Conservation (phyloP, 1,140 invertebrate species). For the Bombus confusus region DNA sequence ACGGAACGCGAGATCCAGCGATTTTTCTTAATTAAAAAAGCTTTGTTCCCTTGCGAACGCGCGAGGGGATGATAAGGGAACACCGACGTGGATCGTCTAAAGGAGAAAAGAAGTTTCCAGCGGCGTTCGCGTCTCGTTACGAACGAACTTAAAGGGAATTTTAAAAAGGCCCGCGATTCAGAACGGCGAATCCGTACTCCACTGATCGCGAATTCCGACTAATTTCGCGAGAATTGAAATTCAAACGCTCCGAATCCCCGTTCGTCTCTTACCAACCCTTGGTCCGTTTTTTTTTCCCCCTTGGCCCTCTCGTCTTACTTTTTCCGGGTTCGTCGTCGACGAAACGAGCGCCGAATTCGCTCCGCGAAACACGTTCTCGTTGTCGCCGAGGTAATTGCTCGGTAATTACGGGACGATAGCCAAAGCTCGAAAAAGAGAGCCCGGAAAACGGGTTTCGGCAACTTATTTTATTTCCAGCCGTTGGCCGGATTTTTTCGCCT, state of each 20-base stretch:
- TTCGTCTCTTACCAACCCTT: neutral
- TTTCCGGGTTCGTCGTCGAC: neutral
- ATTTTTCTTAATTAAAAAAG: conserved; percentile 46
- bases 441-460: neutral
- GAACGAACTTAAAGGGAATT: conserved; percentile 24
- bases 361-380: conserved; percentile 68
- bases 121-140: conserved; percentile 34
- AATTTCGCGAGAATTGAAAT: conserved; percentile 69
- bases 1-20: neutral
- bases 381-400: conserved; percentile 74
- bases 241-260: conserved; percentile 61
- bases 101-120: neutral
- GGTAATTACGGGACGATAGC: conserved; percentile 72
- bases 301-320: conserved; percentile 2
- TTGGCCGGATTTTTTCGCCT: neutral
- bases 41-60: conserved; percentile 25
- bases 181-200: neutral
- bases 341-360: conserved; percentile 58
- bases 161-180: conserved; percentile 20
- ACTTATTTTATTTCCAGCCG: conserved; percentile 33
- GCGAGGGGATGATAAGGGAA: neutral
- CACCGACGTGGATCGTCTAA: neutral
- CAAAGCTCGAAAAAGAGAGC: conserved; percentile 2
- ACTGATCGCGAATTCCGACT: conserved; percentile 37
- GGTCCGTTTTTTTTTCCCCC: neutral